phyloP scores from a whole-genome alignment of 2,113 vertebrate genomes.

The Panurus biarmicus region DNA sequence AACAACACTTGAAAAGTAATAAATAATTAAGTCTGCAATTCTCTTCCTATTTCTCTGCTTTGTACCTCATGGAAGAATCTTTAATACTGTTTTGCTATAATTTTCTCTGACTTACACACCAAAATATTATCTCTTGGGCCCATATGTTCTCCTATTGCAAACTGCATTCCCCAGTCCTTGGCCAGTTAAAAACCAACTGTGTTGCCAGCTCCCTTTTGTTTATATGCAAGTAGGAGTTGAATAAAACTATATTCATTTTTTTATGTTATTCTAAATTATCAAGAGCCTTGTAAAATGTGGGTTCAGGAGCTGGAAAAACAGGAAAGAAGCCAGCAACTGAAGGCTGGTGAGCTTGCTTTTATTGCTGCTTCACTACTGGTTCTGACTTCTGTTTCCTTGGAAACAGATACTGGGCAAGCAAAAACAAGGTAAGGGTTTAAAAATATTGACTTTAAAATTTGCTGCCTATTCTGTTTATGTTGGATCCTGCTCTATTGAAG shows the following conservation, averaged over 20 bases:
- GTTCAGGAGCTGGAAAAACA: neutral
- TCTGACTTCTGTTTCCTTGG: constrained; percentile 31
- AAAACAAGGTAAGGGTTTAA: constrained; percentile 3
- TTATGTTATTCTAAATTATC: neutral
- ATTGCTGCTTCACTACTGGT: neutral
- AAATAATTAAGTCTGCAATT: neutral
- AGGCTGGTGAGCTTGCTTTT: neutral
- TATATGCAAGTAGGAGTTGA: neutral
- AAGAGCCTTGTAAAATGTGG: neutral
- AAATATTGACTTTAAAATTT: constrained; percentile 34
- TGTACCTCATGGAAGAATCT: neutral
- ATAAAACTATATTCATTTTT: neutral
- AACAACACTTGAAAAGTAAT: neutral
- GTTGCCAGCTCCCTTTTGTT: neutral
- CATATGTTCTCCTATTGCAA: neutral
- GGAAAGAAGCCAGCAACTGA: neutral
- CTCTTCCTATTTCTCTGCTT: neutral
- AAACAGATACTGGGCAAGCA: constrained; percentile 7
- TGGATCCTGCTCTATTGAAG: neutral
- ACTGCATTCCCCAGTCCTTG: neutral
- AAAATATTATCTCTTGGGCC: neutral
- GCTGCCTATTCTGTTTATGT: neutral
- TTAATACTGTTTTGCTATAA: neutral
- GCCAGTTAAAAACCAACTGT: neutral
- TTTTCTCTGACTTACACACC: neutral